Evolutionary conservation across 1,140 invertebrate species (phyloP).

Genomic region (Latrodectus geometricus): DNA sequence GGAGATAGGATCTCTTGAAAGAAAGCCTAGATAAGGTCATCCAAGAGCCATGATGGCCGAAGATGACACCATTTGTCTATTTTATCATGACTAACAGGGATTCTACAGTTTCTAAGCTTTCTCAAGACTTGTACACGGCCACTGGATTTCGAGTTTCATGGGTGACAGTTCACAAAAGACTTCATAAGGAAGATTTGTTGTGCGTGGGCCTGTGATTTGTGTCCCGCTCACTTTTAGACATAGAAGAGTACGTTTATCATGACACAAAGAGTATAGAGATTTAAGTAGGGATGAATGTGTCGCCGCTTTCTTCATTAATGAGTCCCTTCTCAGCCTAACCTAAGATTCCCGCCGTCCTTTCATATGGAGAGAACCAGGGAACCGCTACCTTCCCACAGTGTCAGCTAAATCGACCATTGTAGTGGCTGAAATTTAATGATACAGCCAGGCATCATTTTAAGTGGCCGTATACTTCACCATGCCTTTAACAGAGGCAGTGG

Average conservation of each 20-base stretch:
- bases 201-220: not conserved
- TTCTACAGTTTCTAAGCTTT: not conserved
- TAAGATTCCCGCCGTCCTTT: constrained; percentile 1
- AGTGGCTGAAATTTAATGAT: too few species aligned
- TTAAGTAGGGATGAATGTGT: not conserved
- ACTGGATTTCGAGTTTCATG: not conserved
- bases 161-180: not conserved
- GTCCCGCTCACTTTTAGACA: not conserved
- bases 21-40: not conserved
- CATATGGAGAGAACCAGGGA: not conserved
- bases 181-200: not conserved
- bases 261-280: not conserved
- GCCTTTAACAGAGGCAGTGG: not conserved
- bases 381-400: not conserved
- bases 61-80: constrained; percentile 1
- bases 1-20: not conserved
- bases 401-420: too few species aligned
- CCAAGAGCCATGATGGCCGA: constrained; percentile 1
- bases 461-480: not conserved
- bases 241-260: not conserved
- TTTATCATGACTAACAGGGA: not conserved
- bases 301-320: constrained; percentile 4
- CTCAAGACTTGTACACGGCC: not conserved
- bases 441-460: too few species aligned
- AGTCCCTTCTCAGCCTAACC: not conserved